phyloP scores from a whole-genome alignment of 35 echinoderm and acorn worm genomes.

The Diadema setosum region DNA sequence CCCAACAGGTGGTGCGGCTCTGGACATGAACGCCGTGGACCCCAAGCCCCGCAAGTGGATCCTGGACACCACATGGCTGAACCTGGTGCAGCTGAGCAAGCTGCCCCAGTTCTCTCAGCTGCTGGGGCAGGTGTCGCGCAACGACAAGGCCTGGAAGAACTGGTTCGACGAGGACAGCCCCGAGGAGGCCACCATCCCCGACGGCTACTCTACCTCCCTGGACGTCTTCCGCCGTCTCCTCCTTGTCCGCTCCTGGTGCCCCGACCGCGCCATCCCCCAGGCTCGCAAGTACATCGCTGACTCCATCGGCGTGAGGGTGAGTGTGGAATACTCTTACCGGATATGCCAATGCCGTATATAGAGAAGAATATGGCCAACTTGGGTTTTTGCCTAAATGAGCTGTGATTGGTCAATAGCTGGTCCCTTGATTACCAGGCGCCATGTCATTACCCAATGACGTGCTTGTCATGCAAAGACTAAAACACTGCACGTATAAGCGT shows the following conservation, averaged over 20 bases:
- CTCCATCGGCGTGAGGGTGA: constrained; percentile 79
- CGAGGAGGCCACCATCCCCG: constrained; percentile 84
- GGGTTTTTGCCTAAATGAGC: no score
- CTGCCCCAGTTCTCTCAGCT: constrained; percentile 95
- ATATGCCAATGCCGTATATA: no score
- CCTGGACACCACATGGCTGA: constrained; percentile 93
- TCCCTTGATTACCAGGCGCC: no score
- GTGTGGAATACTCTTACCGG: no score
- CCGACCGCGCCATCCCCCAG: constrained; percentile 94
- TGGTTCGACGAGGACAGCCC: constrained; percentile 99
- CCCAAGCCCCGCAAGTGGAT: constrained; percentile 99
- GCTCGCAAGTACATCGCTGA: constrained; percentile 98
- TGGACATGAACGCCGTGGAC: constrained; percentile 94
- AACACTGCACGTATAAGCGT: no score
- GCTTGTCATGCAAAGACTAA: no score
- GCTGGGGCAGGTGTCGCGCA: constrained; percentile 75
- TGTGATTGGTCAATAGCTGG: no score
- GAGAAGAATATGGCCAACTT: no score
- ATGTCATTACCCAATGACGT: no score
- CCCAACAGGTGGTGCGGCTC: constrained; percentile 81
- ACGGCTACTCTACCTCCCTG: constrained; percentile 94
- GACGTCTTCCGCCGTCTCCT: constrained; percentile 91
- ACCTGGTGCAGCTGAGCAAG: constrained; percentile 85
- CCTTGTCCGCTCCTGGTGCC: constrained; percentile 83
- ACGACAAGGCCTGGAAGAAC: constrained; percentile 97